Conservation (phyloP, 2,888 invertebrate species). For the Sphinx pinastri region DNA sequence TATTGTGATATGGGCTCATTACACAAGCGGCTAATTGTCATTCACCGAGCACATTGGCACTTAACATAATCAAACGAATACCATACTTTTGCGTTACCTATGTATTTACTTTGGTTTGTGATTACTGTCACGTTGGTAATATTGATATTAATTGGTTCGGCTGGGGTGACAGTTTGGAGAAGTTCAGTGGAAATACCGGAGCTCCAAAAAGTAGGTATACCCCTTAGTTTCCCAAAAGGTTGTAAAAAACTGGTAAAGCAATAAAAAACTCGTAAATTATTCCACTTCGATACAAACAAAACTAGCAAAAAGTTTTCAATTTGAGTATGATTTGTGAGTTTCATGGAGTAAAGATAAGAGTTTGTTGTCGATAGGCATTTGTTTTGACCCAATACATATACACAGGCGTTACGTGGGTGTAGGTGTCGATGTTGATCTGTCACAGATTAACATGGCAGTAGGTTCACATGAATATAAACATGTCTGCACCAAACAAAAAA, state of each 20-base stretch:
- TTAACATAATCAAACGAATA: slow-evolving; percentile 20
- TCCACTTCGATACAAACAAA: too few relatives aligned
- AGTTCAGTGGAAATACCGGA: too few relatives aligned
- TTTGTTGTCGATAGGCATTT: slow-evolving; percentile 13
- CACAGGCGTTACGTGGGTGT: slow-evolving; percentile 6
- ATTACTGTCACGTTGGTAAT: not conserved
- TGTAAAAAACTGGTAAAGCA: too few relatives aligned
- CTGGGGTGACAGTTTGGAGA: too few relatives aligned
- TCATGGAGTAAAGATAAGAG: too few relatives aligned
- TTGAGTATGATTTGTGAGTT: not conserved
- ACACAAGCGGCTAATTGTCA: slow-evolving; percentile 2
- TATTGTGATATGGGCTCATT: not conserved
- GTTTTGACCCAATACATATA: slow-evolving; percentile 16
- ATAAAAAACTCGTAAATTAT: too few relatives aligned
- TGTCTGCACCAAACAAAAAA: slow-evolving; percentile 12
- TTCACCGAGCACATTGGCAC: slow-evolving; percentile 12
- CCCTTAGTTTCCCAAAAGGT: not conserved
- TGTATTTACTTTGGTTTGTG: slow-evolving; percentile 5
- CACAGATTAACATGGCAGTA: slow-evolving; percentile 17
- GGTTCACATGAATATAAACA: slow-evolving; percentile 21
- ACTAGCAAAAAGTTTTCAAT: not conserved
- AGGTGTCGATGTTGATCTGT: slow-evolving; percentile 18
- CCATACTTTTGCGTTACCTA: not conserved
- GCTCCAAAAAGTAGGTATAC: not conserved
- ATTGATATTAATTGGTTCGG: too few relatives aligned